Percentiles rank a stretch among this genome's conserved stretches.
These are phyloP conservation scores for Hypotaenidia okinawae DNA, from an alignment of 2,797 vertebrate genomes.

Conservation along the genomic window DNA sequence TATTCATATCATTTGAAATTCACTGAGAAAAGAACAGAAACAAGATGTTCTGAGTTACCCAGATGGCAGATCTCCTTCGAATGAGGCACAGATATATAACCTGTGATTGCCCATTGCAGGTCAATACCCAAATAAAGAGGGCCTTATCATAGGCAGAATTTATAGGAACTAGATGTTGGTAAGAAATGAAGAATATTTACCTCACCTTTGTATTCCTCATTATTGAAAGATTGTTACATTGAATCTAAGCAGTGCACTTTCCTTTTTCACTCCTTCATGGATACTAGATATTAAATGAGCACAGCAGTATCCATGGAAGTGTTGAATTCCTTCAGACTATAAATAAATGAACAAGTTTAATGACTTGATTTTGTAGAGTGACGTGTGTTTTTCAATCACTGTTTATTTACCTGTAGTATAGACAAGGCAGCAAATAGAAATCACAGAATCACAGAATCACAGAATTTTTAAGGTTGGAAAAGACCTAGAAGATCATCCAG, in stretches of 20 bases:
- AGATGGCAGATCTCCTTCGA: neutral
- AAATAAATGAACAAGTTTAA: neutral
- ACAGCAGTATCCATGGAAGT: neutral
- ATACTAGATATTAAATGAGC: neutral
- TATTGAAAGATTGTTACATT: neutral
- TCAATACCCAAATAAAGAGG: neutral
- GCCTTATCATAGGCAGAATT: neutral
- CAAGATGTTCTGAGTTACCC: neutral
- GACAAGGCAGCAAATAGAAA: neutral
- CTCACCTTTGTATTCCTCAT: neutral
- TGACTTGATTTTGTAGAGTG: neutral
- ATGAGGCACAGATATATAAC: neutral
- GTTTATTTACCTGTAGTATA: neutral
- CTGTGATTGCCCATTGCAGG: neutral
- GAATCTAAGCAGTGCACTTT: neutral
- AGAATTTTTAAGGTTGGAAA: too few species aligned
- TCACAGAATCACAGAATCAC: too few species aligned
- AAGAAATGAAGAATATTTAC: neutral
- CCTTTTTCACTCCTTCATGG: neutral
- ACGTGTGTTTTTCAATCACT: neutral
- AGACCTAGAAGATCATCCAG: too few species aligned
- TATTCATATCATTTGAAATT: neutral
- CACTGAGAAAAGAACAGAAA: neutral
- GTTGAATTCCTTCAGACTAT: neutral
- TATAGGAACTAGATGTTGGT: neutral